Evolutionary conservation across 2,888 invertebrate species (phyloP).

Genomic region (Brenthis hecate): DNA sequence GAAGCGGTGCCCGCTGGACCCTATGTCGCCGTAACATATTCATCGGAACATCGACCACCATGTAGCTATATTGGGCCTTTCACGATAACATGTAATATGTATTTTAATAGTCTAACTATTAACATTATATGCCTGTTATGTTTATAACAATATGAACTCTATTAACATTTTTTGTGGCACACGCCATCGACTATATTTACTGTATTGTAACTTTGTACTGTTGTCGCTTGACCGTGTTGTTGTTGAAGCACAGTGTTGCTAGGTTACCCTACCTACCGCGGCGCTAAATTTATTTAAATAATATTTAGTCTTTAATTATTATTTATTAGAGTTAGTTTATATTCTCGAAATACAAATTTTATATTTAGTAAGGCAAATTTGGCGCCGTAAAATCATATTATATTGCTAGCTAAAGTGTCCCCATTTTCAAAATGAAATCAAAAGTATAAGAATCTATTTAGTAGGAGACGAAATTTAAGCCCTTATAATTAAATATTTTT

Average conservation of each 20-base stretch:
- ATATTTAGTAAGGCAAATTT: slow-evolving; percentile 51
- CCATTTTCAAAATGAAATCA: slow-evolving; percentile 27
- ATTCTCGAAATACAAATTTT: slow-evolving; percentile 41
- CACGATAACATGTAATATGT: slow-evolving; percentile 81
- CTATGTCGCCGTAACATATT: slow-evolving; percentile 72
- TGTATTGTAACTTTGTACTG: slow-evolving; percentile 73
- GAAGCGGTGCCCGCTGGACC: slow-evolving; percentile 64
- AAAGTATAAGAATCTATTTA: slow-evolving; percentile 22
- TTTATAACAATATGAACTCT: slow-evolving; percentile 81
- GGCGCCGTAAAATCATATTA: slow-evolving; percentile 54
- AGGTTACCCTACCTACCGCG: slow-evolving; percentile 65
- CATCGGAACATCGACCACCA: slow-evolving; percentile 81
- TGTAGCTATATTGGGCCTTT: slow-evolving; percentile 82
- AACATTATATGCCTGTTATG: slow-evolving; percentile 83
- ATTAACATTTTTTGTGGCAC: slow-evolving; percentile 79
- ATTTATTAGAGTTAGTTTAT: slow-evolving; percentile 43
- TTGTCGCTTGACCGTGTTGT: slow-evolving; percentile 79
- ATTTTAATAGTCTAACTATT: slow-evolving; percentile 83
- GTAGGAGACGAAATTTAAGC: slow-evolving; percentile 24
- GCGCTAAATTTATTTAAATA: slow-evolving; percentile 59
- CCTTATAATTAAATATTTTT: slow-evolving; percentile 11
- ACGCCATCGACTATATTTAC: slow-evolving; percentile 82
- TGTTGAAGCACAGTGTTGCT: slow-evolving; percentile 76
- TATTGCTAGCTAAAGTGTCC: slow-evolving; percentile 23
- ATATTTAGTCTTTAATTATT: slow-evolving; percentile 43